Conservation (phyloP, 2,113 vertebrate genomes). For the Pituophis catenifer region DNA sequence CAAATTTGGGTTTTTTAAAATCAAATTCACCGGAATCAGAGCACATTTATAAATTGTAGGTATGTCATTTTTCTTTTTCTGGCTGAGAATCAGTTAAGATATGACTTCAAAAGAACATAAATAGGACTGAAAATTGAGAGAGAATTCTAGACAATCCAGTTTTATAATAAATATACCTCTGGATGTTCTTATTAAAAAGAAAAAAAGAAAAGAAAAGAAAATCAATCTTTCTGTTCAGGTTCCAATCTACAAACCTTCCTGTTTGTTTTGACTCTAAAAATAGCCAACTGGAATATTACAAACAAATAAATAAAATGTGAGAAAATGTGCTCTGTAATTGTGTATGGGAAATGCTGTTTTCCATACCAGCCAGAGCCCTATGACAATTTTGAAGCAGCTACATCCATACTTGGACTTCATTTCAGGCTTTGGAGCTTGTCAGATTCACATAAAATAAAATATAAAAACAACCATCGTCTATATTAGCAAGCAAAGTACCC, state of each 20-base stretch:
- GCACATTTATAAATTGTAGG: slow-evolving; percentile 8
- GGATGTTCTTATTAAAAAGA: slow-evolving; percentile 29
- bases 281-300: slow-evolving; percentile 66
- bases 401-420: slow-evolving; percentile 78
- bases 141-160: slow-evolving; percentile 60
- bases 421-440: slow-evolving; percentile 78
- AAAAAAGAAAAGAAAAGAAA: slow-evolving; percentile 44
- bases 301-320: slow-evolving; percentile 59
- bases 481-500: slow-evolving; percentile 85
- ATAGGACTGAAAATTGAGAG: slow-evolving; percentile 55
- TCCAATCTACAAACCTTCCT: slow-evolving; percentile 62
- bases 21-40: slow-evolving; percentile 31
- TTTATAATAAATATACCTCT: slow-evolving; percentile 61
- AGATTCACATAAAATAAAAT: slow-evolving; percentile 84
- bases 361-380: slow-evolving; percentile 53
- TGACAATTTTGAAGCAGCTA: slow-evolving; percentile 73
- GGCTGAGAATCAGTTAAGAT: slow-evolving; percentile 62
- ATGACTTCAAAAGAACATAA: slow-evolving; percentile 60
- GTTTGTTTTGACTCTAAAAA: slow-evolving; percentile 61
- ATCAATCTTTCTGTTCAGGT: slow-evolving; percentile 52
- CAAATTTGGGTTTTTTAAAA: slow-evolving; percentile 35
- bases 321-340: slow-evolving; percentile 61
- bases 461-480: slow-evolving; percentile 81
- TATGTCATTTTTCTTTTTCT: background rate
- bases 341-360: slow-evolving; percentile 64